Base-by-base conservation (phyloP, 2,113 vertebrate genomes). In the Sula dactylatra region DNA sequence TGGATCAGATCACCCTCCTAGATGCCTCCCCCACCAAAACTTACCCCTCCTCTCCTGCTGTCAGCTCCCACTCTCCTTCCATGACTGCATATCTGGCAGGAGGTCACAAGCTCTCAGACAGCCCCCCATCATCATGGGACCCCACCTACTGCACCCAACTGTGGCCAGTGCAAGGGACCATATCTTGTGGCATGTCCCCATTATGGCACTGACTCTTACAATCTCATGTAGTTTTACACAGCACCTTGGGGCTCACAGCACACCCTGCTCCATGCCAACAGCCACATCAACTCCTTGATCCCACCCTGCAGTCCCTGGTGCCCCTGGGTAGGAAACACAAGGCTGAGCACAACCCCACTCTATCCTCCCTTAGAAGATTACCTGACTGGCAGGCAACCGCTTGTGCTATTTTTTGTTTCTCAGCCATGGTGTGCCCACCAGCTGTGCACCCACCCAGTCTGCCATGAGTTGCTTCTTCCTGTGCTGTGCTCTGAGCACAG, bases 401-500 rank as follows among this genome's bases (percentile, higher is more conserved):
- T 65, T 38, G 31, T 32, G 17, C 24, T 71, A 1, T 31, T 54
- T 77, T 61, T 26, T 1, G 1, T 42, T 77, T 89, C n/a, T 66
- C 24, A 66, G 62, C 32, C 26, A 7, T 0, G 3, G 15, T 21
- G 45, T 31, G 17, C 3, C 1, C 13, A 24, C 10, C 21, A 18
- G 34, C 7, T 56, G 24, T 40, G 82, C 26, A 11, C 5, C 13
- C 49, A 64, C 22, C 24, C 34, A 17, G 3, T 58, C 61, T 52
- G 32, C 25, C 59, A 11, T 11, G 20, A 3, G 1, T n/a, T 25
- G 34, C 38, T 65, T 38, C 62, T 29, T 59, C 62, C 40, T 31
- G 22, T 0, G 0, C 19, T 4, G 2, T 34, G 16, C 8, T 59
- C 19, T 42, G 24, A 34, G 13, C 26, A 22, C 0, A 1, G 31